Evolutionary conservation across 35 echinoderm and acorn worm species (phyloP).

Genomic region (Ophioderma brevispina): DNA sequence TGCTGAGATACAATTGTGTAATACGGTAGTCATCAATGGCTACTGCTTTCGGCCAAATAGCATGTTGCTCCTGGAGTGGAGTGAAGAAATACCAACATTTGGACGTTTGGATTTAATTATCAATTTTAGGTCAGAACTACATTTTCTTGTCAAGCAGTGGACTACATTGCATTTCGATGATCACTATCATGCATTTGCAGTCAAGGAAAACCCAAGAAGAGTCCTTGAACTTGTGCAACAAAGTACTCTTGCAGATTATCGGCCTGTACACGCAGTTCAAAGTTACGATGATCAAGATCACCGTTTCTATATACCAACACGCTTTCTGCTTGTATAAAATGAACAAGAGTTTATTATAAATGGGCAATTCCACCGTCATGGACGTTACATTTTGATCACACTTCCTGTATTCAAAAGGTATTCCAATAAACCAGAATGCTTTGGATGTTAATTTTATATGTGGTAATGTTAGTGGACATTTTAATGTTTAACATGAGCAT

Average conservation of each 20-base stretch:
- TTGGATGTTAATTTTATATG: too few species aligned
- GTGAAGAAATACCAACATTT: slow-evolving; percentile 52
- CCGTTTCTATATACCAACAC: slow-evolving; percentile 35
- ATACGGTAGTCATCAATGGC: slow-evolving; percentile 12
- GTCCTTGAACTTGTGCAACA: neutral
- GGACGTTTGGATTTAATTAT: slow-evolving; percentile 37
- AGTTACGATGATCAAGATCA: slow-evolving; percentile 19
- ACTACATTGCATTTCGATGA: neutral
- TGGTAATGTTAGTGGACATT: too few species aligned
- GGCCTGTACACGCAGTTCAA: slow-evolving; percentile 51
- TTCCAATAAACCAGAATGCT: too few species aligned
- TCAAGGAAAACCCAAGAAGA: neutral
- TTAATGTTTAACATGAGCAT: too few species aligned
- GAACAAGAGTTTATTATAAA: too few species aligned
- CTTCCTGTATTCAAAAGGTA: too few species aligned
- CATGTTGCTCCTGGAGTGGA: slow-evolving; percentile 45
- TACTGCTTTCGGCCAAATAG: slow-evolving; percentile 44
- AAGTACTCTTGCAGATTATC: slow-evolving; percentile 10
- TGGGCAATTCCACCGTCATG: too few species aligned
- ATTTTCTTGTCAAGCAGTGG: slow-evolving; percentile 49
- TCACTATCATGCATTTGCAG: slow-evolving; percentile 25
- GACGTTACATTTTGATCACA: too few species aligned
- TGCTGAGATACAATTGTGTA: slow-evolving; percentile 1
- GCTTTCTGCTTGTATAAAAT: slow-evolving; percentile 8
- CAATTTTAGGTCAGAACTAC: neutral